phyloP scores from a whole-genome alignment of 2,888 invertebrate genomes.

The Caenorhabditis panamensis region DNA sequence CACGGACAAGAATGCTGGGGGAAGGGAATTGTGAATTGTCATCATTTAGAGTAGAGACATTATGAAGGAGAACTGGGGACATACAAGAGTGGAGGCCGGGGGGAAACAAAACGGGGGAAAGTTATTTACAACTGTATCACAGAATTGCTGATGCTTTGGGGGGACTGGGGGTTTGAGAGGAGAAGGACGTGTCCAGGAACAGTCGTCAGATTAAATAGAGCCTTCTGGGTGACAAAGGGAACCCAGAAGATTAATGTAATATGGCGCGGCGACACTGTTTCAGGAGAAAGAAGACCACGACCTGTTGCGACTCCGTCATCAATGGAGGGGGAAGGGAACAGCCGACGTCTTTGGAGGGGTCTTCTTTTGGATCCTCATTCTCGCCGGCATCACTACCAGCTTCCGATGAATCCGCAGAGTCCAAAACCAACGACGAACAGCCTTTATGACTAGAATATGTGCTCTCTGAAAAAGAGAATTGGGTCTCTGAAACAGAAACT shows the following conservation, averaged over 20 bases:
- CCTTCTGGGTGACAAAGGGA: background rate
- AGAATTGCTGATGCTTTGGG: slow-evolving; percentile 38
- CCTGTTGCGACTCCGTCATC: slow-evolving; percentile 32
- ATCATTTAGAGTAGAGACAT: background rate
- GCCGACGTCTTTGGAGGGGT: slow-evolving; percentile 8
- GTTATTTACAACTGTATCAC: slow-evolving; percentile 58
- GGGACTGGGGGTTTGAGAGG: slow-evolving; percentile 28
- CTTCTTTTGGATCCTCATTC: slow-evolving; percentile 20
- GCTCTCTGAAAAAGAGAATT: background rate
- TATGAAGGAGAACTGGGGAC: slow-evolving; percentile 25
- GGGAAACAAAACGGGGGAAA: background rate
- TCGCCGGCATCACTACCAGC: slow-evolving; percentile 15
- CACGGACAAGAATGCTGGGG: slow-evolving; percentile 16
- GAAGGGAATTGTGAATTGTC: background rate
- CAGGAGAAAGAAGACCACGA: slow-evolving; percentile 41
- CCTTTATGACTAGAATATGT: slow-evolving; percentile 26
- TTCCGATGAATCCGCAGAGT: slow-evolving; percentile 26
- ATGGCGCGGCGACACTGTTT: slow-evolving; percentile 63
- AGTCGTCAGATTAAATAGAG: slow-evolving; percentile 42
- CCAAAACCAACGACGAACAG: slow-evolving; percentile 5
- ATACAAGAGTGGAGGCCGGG: slow-evolving; percentile 12
- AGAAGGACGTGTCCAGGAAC: slow-evolving; percentile 60
- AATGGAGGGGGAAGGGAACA: slow-evolving; percentile 15
- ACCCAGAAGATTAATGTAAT: slow-evolving; percentile 46
- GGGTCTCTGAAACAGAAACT: background rate